Evolutionary conservation across 2,797 vertebrate species (phyloP).

Genomic region (Bucorvus abyssinicus): DNA sequence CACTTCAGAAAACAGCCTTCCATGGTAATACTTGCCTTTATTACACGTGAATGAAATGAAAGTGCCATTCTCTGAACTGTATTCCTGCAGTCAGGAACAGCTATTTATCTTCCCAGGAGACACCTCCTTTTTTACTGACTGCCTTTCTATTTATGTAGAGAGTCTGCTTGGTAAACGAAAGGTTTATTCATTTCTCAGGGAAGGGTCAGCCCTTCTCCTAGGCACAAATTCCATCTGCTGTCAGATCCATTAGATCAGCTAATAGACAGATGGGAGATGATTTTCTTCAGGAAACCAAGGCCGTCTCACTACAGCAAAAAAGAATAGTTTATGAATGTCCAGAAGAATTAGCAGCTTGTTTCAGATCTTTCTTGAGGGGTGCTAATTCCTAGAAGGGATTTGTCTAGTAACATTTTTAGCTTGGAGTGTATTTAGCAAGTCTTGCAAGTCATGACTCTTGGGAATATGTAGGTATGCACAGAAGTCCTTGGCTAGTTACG

Average conservation of each 20-base stretch:
- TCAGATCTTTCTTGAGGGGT: neutral
- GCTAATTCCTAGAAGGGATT: neutral
- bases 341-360: neutral
- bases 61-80: neutral
- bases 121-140: neutral
- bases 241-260: neutral
- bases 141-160: neutral
- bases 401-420: neutral
- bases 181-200: constrained; percentile 9
- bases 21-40: neutral
- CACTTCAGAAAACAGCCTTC: neutral
- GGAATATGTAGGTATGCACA: neutral
- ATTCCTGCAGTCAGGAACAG: neutral
- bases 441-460: neutral
- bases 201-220: neutral
- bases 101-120: constrained; percentile 13
- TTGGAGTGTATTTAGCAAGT: neutral
- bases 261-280: neutral
- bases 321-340: neutral
- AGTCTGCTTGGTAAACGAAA: neutral
- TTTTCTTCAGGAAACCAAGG: neutral
- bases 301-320: neutral
- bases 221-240: neutral
- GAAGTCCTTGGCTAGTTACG: neutral
- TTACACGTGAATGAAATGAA: neutral